Evolutionary conservation across 2,113 vertebrate species (phyloP).

Genomic region (Cyrtonyx montezumae): DNA sequence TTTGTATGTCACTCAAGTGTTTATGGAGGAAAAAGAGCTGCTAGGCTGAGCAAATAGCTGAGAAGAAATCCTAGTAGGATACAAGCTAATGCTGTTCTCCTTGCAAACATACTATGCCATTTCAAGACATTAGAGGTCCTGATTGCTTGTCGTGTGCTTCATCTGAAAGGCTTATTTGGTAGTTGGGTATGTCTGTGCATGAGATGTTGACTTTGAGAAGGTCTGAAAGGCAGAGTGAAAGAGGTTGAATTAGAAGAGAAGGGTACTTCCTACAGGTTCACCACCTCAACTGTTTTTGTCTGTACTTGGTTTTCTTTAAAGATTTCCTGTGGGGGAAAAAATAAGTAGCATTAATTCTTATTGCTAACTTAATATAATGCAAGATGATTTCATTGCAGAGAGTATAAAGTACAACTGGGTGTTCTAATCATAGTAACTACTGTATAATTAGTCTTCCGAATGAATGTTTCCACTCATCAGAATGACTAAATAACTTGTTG

Average conservation of each 20-base stretch:
- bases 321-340: not conserved
- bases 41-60: not conserved
- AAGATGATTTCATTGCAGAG: not conserved
- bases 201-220: not conserved
- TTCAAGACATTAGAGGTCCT: not conserved
- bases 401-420: slow-evolving; percentile 20
- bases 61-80: not conserved
- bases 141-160: not conserved
- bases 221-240: slow-evolving; percentile 14
- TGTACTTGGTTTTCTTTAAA: not conserved
- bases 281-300: not conserved
- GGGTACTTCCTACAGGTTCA: not conserved
- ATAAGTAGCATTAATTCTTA: slow-evolving; percentile 17
- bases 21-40: not conserved
- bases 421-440: slow-evolving; percentile 66
- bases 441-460: slow-evolving; percentile 76
- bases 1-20: not conserved
- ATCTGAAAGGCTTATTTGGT: not conserved
- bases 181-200: not conserved
- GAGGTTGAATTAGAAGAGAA: not conserved
- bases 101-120: not conserved
- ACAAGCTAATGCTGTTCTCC: not conserved
- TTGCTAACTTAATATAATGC: slow-evolving; percentile 20
- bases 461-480: slow-evolving; percentile 74
- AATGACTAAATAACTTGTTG: slow-evolving; percentile 79